Base-by-base conservation (phyloP, 2,797 vertebrate species). In the Micromesistius poutassou region DNA sequence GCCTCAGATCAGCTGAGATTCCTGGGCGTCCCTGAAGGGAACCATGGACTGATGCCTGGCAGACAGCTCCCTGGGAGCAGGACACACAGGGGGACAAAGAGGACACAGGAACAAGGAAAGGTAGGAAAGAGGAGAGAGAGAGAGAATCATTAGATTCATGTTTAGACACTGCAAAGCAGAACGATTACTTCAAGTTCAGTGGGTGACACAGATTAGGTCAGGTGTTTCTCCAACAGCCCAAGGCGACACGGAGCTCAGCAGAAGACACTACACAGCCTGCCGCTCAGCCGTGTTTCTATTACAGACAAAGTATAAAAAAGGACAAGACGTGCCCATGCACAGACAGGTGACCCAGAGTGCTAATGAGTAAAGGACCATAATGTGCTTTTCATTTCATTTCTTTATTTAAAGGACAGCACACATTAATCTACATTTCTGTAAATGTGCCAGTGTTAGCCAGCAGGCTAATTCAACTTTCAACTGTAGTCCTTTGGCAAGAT, bases 1-100 rank as follows among this genome's bases (percentile, higher is more conserved):
- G 40, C 0, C 22, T 90, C 82, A 92, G 81, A 90, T 90, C 72
- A 92, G 80, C 73, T 78, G 75, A 0, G 87, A 89, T 85, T 90
- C 88, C 78, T 81, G 83, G 82, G 10, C 9, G 5, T 83, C 82
- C 71, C 74, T 81, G 76, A 87, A 78, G 0, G 80, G 87, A 55
- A 87, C 22, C 5, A 80, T 79, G 74, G 77, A 87, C 84, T 91
- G 89, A 79, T 90, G 85, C 74, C 76, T 83, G 78, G 83, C 83
- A 0, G 88, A 89, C 76, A 91, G 76, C 77, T 90, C 88, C 79
- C 89, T 91, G 66, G 42, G 72, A 73, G 81, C 36, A 85, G 5
- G 74, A 28, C 72, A 68, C 1, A 62, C n/a, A 68, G 62, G 5
- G 1, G 74, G 2, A 2, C 50, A 22, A 50, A 6, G 42, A 9